Base-by-base conservation (phyloP, 2,888 invertebrate genomes). In the Nasonovia ribisnigri region DNA sequence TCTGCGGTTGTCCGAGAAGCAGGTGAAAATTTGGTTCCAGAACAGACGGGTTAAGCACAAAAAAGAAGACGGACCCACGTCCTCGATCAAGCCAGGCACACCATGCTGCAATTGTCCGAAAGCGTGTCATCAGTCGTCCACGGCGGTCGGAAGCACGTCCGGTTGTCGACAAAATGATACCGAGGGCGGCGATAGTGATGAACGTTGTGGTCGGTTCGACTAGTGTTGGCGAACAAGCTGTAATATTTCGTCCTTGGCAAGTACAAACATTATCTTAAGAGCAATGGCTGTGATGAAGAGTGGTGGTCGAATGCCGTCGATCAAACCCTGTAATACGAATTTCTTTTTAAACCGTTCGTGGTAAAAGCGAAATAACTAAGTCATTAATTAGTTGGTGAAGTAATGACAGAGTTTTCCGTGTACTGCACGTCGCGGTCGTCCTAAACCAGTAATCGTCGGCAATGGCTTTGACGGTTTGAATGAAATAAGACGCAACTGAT, bases 11-110 rank as follows among this genome's bases (percentile, higher is more conserved):
- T 98, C 98, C 0, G 99, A 99, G 96, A 99, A 99, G 95, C 99
- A 99, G 96, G 99, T 99, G 95, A 99, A 98, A 96, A 98, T 98
- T 95, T 98, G 99, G 99, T 99, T 99, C 96, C 98, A 99, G 96
- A 99, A 99, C 96, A 97, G 99, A 13, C 96, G 99, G 4, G 99
- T 99, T 0, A 99, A 99, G 96, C 97, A 98, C 96, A 99, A 99
- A 96, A 99, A 99, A 95, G 98, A 98, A 95, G 98, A 98, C 84
- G 94, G 93, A 42, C 46, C 84, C 1, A 97, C 96, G 84, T 97
- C 96, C 8, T 97, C 96, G 36, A 97, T 95, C 91, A 97, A 95
- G 57, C 97, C 95, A 1, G 97, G 95, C 5, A 97, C 95, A 51
- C 97, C 95, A 2, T 96, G 96, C 0, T 51, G 92, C 48, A 60